Base-by-base conservation (phyloP, 35 echinoderm and acorn worm species). In the Apostichopus californicus region DNA sequence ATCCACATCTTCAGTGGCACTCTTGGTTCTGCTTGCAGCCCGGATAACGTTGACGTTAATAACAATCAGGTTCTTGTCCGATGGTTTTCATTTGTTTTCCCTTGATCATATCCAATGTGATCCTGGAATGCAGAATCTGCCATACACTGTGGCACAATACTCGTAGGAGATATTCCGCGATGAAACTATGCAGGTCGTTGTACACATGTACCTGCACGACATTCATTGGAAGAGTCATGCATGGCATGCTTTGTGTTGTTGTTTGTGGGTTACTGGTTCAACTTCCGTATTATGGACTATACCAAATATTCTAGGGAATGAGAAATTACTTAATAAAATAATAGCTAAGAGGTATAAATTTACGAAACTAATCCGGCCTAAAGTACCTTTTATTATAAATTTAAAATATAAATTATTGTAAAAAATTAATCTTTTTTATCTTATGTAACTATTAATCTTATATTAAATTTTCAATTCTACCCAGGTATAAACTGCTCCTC, bases 171-270 rank as follows among this genome's bases (percentile, higher is more conserved):
- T 68, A 68, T 68, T 68, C 64, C 64, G 64, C 64, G 9, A 68
- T 14, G 18, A 18, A 11, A 68, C 64, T 68, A 68, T 68, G 64
- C 64, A 68, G 8, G 64, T 18, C 64, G 64, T 68, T 68, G 11
- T 68, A 18, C 34, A 46, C 34, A 46, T 46, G 34, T 46, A 46
- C 34, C 34, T 68, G 64, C 64, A 68, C 18, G 64, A 11, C 64
- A 68, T 68, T 68, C 64, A 17, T 18, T 14, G 64, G 11, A 68
- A 68, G 64, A 68, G 64, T 11, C 64, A 11, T 14, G 26, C 78
- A 80, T 80, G 78, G 53, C 53, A 80, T 80, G 78, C 78, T 80
- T 80, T 80, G 78, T 80, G 78, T 80, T 80, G 78, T 80, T 80
- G 78, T 80, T 25, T 80, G 53, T 80, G 78, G 24, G 53, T 83